These are phyloP conservation scores for Pristionchus exspectatus DNA, from an alignment of 2,888 invertebrate species.

Conservation along the genomic window DNA sequence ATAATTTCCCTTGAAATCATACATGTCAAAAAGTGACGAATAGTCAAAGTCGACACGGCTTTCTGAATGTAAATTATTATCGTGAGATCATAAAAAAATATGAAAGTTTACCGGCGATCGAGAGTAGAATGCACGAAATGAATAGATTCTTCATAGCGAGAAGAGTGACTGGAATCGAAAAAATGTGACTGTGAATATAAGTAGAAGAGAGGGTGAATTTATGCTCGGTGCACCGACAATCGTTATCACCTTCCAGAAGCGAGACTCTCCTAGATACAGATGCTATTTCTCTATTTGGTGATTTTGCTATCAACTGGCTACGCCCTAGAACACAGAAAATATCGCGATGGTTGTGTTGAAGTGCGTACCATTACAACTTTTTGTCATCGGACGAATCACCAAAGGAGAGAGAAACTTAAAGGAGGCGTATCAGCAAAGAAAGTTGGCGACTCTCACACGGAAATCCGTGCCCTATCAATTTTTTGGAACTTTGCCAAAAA, in stretches of 20 bases:
- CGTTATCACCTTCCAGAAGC: not conserved
- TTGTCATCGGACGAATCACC: no score
- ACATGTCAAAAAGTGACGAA: not conserved
- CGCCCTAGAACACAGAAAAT: not conserved
- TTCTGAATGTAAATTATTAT: not conserved
- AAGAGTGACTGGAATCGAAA: not conserved
- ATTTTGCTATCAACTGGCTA: not conserved
- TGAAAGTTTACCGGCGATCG: not conserved
- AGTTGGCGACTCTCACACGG: no score
- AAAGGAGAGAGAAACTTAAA: no score
- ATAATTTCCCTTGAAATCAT: not conserved
- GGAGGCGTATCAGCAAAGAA: no score
- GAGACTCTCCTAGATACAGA: not conserved
- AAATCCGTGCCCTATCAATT: no score
- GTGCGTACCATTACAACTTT: no score
- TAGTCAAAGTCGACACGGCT: not conserved
- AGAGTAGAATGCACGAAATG: not conserved
- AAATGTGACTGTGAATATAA: not conserved
- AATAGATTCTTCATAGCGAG: not conserved
- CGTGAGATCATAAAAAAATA: not conserved
- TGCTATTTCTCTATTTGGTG: not conserved
- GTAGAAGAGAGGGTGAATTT: not conserved
- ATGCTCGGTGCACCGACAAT: not conserved
- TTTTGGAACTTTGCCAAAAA: no score
- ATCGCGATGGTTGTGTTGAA: no score